Percentiles rank a stretch among this genome's conserved stretches.
Evolutionary conservation across 2,797 vertebrate genomes (phyloP).

Genomic region (Megaceryle alcyon): DNA sequence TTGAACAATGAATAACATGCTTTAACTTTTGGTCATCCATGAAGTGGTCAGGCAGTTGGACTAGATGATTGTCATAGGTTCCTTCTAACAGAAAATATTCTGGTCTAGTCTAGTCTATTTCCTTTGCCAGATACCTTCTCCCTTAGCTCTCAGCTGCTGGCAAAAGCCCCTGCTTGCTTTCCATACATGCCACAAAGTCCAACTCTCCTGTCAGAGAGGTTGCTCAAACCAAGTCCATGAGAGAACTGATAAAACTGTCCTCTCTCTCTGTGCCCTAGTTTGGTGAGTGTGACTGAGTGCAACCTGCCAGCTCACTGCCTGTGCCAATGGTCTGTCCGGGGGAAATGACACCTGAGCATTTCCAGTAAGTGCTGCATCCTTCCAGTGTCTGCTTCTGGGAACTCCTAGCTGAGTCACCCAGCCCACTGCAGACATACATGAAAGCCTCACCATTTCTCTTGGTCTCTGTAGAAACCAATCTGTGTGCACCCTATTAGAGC

Average conservation of each 20-base stretch:
- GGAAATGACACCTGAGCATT: constrained; percentile 42
- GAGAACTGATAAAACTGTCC: neutral
- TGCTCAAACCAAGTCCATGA: neutral
- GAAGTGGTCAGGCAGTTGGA: neutral
- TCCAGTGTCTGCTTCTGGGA: constrained; percentile 18
- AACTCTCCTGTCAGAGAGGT: neutral
- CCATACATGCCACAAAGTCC: neutral
- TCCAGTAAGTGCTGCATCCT: constrained; percentile 12
- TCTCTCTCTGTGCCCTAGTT: neutral
- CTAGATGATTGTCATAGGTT: neutral
- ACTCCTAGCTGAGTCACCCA: constrained; percentile 34
- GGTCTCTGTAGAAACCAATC: neutral
- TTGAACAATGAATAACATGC: neutral
- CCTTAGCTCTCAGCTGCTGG: neutral
- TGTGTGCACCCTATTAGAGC: neutral
- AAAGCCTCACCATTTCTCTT: neutral
- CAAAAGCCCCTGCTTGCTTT: neutral
- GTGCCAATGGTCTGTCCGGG: rapidly evolving
- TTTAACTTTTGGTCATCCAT: neutral
- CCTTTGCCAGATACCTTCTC: neutral
- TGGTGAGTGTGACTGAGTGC: neutral
- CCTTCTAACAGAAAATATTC: neutral
- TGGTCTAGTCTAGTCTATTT: neutral
- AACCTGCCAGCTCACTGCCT: neutral
- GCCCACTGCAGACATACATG: neutral